Base-by-base conservation (phyloP, 2,888 invertebrate species). In the Dicycla oo region DNA sequence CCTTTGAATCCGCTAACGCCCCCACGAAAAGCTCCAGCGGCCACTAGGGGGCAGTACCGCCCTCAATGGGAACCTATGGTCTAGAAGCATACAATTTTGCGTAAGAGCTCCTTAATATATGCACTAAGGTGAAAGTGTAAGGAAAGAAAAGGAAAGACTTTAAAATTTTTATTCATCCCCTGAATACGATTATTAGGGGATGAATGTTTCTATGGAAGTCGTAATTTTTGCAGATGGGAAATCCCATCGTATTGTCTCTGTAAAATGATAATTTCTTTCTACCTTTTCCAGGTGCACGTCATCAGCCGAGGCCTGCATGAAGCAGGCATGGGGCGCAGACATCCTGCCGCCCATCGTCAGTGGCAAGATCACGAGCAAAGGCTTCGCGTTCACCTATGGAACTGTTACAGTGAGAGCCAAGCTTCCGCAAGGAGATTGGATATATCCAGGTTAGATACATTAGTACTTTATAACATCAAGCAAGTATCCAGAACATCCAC, bases 341-440 rank as follows among this genome's bases (percentile, higher is more conserved):
- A 97, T 98, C 62, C 88, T 98, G 58, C 98, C 98, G 0, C 98
- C 98, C 0, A 92, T 98, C 6, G 94, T 97, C 40, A 97, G 97
- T 2, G 97, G 97, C 0, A 96, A 96, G 65, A 86, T 98, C 20
- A 96, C 96, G 53, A 97, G 97, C 2, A 97, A 96, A 84, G 93
- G 92, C 0, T 97, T 98, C 86, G 96, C 96, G 8, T 98, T 98
- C 85, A 96, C 96, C 15, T 98, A 97, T 88, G 98, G 98, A 18
- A 96, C 94, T 53, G 94, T 98, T 20, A 96, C 97, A 87, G 93
- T 98, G 5, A 96, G 96, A 34, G 98, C 98, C 0, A 97, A 97
- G 90, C 87, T 98, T 34, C 98, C 98, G 0, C 95, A 96, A 78
- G 98, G 98, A 0, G 97, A 98, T 88, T 98, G 98, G 94, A 81